These are phyloP conservation scores for Acheta domesticus DNA, from an alignment of 2,888 invertebrate species.

Conservation along the genomic window DNA sequence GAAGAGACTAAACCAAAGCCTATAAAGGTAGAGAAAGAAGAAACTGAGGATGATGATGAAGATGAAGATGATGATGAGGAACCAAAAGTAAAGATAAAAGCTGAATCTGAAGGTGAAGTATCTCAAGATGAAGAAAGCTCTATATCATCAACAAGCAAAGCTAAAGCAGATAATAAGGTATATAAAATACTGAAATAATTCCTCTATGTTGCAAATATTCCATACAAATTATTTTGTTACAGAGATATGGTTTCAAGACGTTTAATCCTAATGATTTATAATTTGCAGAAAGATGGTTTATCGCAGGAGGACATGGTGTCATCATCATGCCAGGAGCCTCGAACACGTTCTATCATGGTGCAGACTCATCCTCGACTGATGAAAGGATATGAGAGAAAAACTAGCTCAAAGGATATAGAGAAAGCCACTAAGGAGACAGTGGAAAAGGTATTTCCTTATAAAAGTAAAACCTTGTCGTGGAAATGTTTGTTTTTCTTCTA, in stretches of 20 bases:
- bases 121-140: conserved; percentile 37
- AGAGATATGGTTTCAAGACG: too few species aligned
- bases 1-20: conserved; percentile 12
- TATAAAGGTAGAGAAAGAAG: conserved; percentile 3
- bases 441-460: not conserved
- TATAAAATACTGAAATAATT: conserved; percentile 11
- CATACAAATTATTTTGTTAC: too few species aligned
- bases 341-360: conserved; percentile 33
- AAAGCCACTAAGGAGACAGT: conserved; percentile 24
- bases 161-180: conserved; percentile 35
- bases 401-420: conserved; percentile 21
- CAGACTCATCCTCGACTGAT: conserved; percentile 34
- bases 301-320: conserved; percentile 53
- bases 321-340: conserved; percentile 53
- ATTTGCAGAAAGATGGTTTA: conserved; percentile 44
- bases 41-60: not conserved
- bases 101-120: conserved; percentile 25
- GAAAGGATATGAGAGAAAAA: conserved; percentile 19
- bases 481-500: too few species aligned
- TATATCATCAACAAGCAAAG: conserved; percentile 38
- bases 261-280: not conserved
- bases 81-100: not conserved
- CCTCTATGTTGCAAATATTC: too few species aligned
- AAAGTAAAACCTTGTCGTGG: too few species aligned
- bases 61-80: conserved; percentile 22